These are phyloP conservation scores for Clarias laeviceps DNA, from an alignment of 2,797 vertebrate genomes.

Conservation along the genomic window DNA sequence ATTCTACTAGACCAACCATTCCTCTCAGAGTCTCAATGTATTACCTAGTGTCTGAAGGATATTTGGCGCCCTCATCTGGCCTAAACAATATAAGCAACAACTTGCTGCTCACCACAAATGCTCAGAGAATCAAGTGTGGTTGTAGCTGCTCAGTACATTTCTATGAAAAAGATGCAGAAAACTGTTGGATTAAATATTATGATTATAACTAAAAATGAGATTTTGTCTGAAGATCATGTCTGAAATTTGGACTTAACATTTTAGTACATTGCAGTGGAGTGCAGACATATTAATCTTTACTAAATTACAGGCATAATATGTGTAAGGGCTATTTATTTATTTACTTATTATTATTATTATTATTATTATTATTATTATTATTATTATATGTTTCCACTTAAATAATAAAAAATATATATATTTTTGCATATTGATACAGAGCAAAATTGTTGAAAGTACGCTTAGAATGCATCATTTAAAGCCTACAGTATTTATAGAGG, in stretches of 20 bases:
- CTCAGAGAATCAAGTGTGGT: not conserved
- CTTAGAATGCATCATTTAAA: no score
- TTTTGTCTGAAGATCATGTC: not conserved
- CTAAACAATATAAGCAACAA: not conserved
- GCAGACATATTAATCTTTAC: not conserved
- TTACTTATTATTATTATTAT: not conserved
- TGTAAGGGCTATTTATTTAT: not conserved
- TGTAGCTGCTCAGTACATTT: not conserved
- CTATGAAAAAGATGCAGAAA: not conserved
- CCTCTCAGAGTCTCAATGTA: not conserved
- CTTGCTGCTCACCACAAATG: not conserved
- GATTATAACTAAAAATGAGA: not conserved
- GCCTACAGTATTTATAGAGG: no score
- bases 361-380: no score
- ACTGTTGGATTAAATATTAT: not conserved
- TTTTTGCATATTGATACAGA: no score
- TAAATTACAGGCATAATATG: not conserved
- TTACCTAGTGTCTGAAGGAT: not conserved
- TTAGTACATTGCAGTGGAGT: not conserved
- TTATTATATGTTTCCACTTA: not conserved
- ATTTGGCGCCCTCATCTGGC: conserved; percentile 19
- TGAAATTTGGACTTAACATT: not conserved
- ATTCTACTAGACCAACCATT: no score
- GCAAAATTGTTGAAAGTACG: no score
- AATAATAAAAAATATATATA: not conserved